Conservation (phyloP, 1,140 invertebrate species). For the Bombus confusus region DNA sequence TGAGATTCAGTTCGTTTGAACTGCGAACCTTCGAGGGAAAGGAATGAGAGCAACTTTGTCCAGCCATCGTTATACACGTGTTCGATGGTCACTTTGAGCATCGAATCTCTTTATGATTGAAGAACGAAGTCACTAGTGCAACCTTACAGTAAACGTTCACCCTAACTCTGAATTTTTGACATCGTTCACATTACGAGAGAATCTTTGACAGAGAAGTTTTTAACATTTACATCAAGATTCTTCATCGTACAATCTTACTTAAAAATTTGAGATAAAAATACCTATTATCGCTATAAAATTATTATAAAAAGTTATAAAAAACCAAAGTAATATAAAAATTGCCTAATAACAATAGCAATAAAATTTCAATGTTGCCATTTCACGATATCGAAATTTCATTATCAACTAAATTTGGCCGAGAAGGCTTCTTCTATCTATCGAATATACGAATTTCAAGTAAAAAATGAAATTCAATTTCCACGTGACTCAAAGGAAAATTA, state of each 20-base stretch:
- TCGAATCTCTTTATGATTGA: neutral
- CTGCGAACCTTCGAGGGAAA: neutral
- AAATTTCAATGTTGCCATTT: neutral
- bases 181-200: too few species aligned
- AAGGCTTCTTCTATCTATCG: neutral
- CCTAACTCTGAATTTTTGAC: neutral
- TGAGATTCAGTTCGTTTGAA: constrained; percentile 10
- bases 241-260: too few species aligned
- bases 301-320: neutral
- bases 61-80: neutral
- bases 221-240: neutral
- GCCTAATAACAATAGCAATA: neutral
- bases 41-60: neutral
- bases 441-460: neutral
- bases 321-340: too few species aligned
- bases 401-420: too few species aligned
- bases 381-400: neutral
- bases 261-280: neutral
- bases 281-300: neutral
- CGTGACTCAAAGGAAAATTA: constrained; percentile 6
- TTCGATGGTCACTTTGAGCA: neutral
- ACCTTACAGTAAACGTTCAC: neutral
- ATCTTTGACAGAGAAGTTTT: neutral
- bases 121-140: neutral
- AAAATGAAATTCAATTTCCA: neutral